phyloP scores from a whole-genome alignment of 1,140 invertebrate species.

The Heliconius hermathena region DNA sequence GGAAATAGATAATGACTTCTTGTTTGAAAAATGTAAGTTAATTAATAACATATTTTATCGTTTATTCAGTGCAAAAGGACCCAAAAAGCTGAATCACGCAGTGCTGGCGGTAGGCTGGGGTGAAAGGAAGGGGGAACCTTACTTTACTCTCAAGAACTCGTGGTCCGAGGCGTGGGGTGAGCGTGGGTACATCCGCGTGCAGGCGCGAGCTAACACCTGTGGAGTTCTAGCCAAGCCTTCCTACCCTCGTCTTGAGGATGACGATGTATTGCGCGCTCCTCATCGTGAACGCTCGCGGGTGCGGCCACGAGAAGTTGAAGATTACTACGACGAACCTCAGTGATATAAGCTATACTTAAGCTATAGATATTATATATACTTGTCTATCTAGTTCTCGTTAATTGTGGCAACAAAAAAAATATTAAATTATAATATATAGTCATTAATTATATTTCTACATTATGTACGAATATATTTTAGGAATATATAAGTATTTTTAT shows the following conservation, averaged over 20 bases:
- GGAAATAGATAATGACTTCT: too few species aligned
- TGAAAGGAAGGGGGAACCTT: slow-evolving; percentile 42
- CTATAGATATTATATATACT: too few species aligned
- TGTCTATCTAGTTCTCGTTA: too few species aligned
- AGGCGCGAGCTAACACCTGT: slow-evolving; percentile 60
- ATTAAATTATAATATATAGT: too few species aligned
- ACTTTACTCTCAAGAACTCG: slow-evolving; percentile 70
- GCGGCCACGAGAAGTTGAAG: not conserved
- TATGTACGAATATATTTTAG: too few species aligned
- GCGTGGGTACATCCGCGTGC: slow-evolving; percentile 56
- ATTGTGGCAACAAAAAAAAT: too few species aligned
- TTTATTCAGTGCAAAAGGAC: slow-evolving; percentile 40
- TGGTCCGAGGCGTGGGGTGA: slow-evolving; percentile 63
- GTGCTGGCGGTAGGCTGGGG: slow-evolving; percentile 68
- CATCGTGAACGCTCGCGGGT: not conserved
- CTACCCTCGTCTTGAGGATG: slow-evolving; percentile 53
- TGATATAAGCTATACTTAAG: too few species aligned
- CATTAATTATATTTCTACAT: too few species aligned
- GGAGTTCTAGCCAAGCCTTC: slow-evolving; percentile 59
- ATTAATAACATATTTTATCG: not conserved
- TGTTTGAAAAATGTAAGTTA: not conserved
- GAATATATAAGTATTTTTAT: too few species aligned
- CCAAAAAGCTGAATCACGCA: slow-evolving; percentile 54
- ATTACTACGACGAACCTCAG: not conserved
- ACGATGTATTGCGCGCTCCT: slow-evolving; percentile 46